Evolutionary conservation across 1,140 invertebrate species (phyloP).

Genomic region (Manduca sexta): DNA sequence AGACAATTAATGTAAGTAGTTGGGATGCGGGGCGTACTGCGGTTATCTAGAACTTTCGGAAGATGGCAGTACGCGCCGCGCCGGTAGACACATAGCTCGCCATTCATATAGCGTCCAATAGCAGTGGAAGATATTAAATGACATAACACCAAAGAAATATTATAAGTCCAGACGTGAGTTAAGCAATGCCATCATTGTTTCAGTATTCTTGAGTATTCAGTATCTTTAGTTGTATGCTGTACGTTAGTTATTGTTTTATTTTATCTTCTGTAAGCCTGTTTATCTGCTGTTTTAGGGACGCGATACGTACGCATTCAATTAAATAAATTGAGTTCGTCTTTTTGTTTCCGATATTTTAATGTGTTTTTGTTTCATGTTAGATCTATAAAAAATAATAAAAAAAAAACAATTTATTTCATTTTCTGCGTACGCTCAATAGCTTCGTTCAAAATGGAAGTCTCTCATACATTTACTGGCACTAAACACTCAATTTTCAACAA

Average conservation of each 20-base stretch:
- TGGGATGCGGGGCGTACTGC: too few species aligned
- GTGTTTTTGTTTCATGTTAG: too few species aligned
- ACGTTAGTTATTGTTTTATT: constrained; percentile 4
- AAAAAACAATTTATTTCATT: too few species aligned
- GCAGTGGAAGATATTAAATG: constrained; percentile 51
- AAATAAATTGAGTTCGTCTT: too few species aligned
- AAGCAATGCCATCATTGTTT: constrained; percentile 56
- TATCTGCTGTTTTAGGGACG: constrained; percentile 4
- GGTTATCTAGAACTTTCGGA: not conserved
- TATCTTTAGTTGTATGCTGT: constrained; percentile 15
- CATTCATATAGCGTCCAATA: constrained; percentile 64
- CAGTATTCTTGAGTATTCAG: constrained; percentile 66
- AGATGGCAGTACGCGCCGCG: not conserved
- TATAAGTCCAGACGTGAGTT: constrained; percentile 50
- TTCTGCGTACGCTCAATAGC: constrained; percentile 8
- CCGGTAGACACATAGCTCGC: constrained; percentile 30
- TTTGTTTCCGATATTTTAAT: too few species aligned
- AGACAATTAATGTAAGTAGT: constrained; percentile 13
- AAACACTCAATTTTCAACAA: too few species aligned
- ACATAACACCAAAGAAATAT: constrained; percentile 70
- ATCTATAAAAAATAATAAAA: too few species aligned
- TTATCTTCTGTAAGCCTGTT: constrained; percentile 1
- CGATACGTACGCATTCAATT: too few species aligned
- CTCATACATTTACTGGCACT: constrained; percentile 1
- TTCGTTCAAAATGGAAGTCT: constrained; percentile 15